phyloP scores from a whole-genome alignment of 2,113 vertebrate species.

The Perca fluviatilis region DNA sequence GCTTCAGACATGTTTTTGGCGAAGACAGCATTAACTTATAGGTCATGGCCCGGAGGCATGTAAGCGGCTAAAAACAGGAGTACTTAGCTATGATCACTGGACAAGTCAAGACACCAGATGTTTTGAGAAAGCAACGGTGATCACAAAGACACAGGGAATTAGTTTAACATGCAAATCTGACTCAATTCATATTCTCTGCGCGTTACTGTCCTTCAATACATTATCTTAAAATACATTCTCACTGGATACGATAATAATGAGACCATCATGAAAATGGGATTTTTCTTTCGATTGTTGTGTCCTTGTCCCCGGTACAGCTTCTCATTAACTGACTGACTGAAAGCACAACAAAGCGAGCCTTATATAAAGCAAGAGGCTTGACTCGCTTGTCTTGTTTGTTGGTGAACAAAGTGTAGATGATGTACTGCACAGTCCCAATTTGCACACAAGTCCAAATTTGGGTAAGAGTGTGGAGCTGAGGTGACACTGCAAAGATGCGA shows the following conservation, averaged over 20 bases:
- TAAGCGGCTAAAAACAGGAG: slow-evolving; percentile 15
- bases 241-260: background rate
- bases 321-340: slow-evolving; percentile 50
- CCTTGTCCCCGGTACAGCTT: slow-evolving; percentile 35
- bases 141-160: slow-evolving; percentile 15
- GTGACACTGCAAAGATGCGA: background rate
- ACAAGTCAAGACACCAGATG: slow-evolving; percentile 49
- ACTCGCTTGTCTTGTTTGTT: slow-evolving; percentile 20
- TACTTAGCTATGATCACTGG: slow-evolving; percentile 38
- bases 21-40: slow-evolving; percentile 10
- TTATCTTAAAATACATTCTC: slow-evolving; percentile 29
- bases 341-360: slow-evolving; percentile 40
- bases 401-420: slow-evolving; percentile 51
- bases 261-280: slow-evolving; percentile 1
- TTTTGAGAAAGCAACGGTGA: slow-evolving; percentile 12
- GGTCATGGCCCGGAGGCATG: slow-evolving; percentile 41
- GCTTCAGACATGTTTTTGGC: background rate
- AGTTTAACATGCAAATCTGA: background rate
- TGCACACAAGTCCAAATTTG: slow-evolving; percentile 35
- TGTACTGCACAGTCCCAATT: slow-evolving; percentile 23
- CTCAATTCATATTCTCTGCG: background rate
- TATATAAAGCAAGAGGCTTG: slow-evolving; percentile 17
- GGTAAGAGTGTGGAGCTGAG: slow-evolving; percentile 1
- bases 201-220: background rate
- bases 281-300: slow-evolving; percentile 12